A percentile compares a stretch with the other conserved stretches of the same genome.
These are phyloP conservation scores for Sebastes iracundus DNA, from an alignment of 2,797 vertebrate species.

Conservation along the genomic window DNA sequence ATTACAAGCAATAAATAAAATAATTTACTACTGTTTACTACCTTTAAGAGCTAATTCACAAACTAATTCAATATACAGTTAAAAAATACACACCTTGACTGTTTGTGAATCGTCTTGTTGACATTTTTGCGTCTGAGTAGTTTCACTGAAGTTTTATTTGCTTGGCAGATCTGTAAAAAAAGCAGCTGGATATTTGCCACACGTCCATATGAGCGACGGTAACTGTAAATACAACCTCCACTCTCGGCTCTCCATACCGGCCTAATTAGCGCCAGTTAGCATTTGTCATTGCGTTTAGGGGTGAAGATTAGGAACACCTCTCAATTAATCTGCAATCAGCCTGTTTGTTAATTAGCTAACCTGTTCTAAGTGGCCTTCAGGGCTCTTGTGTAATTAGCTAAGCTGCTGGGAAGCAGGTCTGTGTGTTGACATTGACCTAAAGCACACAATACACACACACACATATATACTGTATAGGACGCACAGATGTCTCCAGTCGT, in stretches of 20 bases:
- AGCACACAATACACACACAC: conserved; percentile 42
- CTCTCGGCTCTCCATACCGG: conserved; percentile 63
- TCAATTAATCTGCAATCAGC: conserved; percentile 88
- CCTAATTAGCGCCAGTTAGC: conserved; percentile 84
- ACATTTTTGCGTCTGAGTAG: background rate
- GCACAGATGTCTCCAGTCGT: conserved; percentile 44
- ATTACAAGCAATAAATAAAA: background rate
- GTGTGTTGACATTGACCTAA: conserved; percentile 85
- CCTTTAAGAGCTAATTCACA: background rate
- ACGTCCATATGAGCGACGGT: conserved; percentile 36
- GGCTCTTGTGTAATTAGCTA: conserved; percentile 83
- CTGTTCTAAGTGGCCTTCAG: conserved; percentile 85
- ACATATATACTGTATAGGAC: conserved; percentile 33
- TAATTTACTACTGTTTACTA: background rate
- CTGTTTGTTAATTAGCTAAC: conserved; percentile 90
- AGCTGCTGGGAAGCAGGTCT: conserved; percentile 75
- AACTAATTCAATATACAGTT: background rate
- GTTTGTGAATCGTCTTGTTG: background rate
- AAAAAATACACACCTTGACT: background rate
- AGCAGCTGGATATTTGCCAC: conserved; percentile 43
- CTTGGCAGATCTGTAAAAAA: conserved; percentile 16
- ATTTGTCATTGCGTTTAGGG: conserved; percentile 84
- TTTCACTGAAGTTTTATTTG: conserved; percentile 32
- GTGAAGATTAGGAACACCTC: conserved; percentile 86
- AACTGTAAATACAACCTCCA: conserved; percentile 73